A percentile compares a stretch with the other conserved stretches of the same genome.
Conservation (phyloP, 2,797 vertebrate genomes). For the Lerista edwardsae region DNA sequence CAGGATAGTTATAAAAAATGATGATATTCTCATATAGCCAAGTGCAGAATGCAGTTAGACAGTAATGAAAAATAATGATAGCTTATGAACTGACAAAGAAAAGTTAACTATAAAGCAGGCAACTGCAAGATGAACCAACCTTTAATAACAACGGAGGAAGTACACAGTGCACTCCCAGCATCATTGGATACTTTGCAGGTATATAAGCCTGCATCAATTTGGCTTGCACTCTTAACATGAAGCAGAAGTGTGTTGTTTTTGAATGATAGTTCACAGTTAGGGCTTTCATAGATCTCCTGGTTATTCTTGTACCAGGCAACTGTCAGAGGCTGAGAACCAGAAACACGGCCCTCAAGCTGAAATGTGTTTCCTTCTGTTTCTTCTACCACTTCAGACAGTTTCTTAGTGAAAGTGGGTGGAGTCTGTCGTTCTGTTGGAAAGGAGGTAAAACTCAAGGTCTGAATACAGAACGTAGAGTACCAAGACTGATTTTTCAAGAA, state of each 20-base stretch:
- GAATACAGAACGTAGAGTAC: conserved; percentile 13
- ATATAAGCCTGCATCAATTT: conserved; percentile 86
- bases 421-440: conserved; percentile 87
- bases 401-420: conserved; percentile 94
- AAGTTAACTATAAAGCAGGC: background rate
- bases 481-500: conserved; percentile 32
- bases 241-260: conserved; percentile 87
- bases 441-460: conserved; percentile 33
- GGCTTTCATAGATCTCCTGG: conserved; percentile 83
- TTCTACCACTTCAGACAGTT: conserved; percentile 89
- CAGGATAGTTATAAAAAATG: background rate
- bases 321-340: conserved; percentile 91
- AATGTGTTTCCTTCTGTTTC: conserved; percentile 91
- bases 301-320: conserved; percentile 90
- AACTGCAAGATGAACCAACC: conserved; percentile 77
- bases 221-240: conserved; percentile 82
- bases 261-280: conserved; percentile 90
- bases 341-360: conserved; percentile 90
- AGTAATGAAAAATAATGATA: background rate
- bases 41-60: background rate
- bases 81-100: background rate
- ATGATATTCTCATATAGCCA: background rate
- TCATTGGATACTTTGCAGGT: conserved; percentile 91
- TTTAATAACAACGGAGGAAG: conserved; percentile 85
- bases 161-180: conserved; percentile 85